Base-by-base conservation (phyloP, 2,113 vertebrate genomes). In the Rhagologus leucostigma region DNA sequence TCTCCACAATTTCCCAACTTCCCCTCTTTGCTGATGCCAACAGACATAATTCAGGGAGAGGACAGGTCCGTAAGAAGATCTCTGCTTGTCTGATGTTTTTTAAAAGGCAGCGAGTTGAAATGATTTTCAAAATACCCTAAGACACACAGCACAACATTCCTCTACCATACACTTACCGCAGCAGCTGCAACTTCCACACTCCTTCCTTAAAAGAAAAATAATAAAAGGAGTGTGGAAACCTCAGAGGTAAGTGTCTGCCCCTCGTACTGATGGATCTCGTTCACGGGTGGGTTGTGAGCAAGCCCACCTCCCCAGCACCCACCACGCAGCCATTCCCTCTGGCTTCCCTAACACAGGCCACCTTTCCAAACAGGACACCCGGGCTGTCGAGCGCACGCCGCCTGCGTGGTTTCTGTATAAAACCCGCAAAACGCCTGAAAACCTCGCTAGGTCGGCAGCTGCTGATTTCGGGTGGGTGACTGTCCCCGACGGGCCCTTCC, bases 201-300 rank as follows among this genome's bases (percentile, higher is more conserved):
- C 18, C 16, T 44, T 52, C 59, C 42, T 82, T 26, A 17, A 64
- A 57, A 67, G 18, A 24, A 41, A 41, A 75, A 53, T 15, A 75
- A n/a, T 30, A 46, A 69, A 76, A 62, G 10, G 47, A 62, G 62
- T 7, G 26, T 19, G 39, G 27, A 59, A 73, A 65, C 5, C 9
- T 19, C 1, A 0, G 47, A n/a, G 20, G 15, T 5, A 24, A 62
- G 50, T 5, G 39, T 30, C 10, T 33, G 35, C 10, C 75, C 33
- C 44, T 65, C 2, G 1, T 7, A 57, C 23, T 3, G 46, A n/a
- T 0, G 9, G 26, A 49, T 42, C 18, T 11, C 0, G 4, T 13
- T 44, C 46, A 16, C 13, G 11, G 30, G 22, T 1, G 37, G 39
- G 26, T 1, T 27, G 16, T 0, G 8, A 47, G 18, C 22, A 18